Conservation (phyloP, 2,113 vertebrate genomes). For the Chaetodon auriga region DNA sequence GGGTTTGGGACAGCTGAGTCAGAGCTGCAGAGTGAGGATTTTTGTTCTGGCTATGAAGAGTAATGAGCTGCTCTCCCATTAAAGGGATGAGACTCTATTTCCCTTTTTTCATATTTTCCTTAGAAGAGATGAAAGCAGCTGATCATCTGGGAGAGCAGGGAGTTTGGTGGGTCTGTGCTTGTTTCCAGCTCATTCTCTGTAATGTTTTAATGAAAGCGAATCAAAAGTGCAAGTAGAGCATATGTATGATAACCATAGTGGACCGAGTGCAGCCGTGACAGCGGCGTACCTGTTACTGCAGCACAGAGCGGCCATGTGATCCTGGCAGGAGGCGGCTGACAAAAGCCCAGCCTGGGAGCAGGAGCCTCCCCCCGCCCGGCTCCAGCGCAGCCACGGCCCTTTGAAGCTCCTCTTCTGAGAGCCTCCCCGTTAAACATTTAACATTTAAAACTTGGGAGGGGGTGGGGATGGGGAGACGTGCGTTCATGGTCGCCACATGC, state of each 20-base stretch:
- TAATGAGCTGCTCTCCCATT: conserved; percentile 48
- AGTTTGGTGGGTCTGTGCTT: conserved; percentile 26
- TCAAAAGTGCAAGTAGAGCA: background rate
- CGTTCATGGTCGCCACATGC: conserved; percentile 51
- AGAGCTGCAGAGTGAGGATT: background rate
- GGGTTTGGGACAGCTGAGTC: background rate
- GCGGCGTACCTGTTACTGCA: conserved; percentile 27
- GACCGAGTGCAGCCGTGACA: background rate
- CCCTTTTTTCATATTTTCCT: conserved; percentile 38
- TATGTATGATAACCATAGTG: conserved; percentile 12
- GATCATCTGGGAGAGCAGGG: conserved; percentile 41
- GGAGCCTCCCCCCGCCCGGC: conserved; percentile 27
- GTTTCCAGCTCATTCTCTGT: conserved; percentile 42
- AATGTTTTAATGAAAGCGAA: conserved; percentile 58
- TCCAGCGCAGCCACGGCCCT: conserved; percentile 39
- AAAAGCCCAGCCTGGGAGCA: conserved; percentile 18
- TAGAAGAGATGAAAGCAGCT: conserved; percentile 51
- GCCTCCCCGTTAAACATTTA: conserved; percentile 77
- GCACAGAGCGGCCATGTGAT: conserved; percentile 19
- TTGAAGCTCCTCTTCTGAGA: conserved; percentile 75
- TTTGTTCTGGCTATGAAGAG: background rate
- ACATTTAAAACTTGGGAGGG: conserved; percentile 52
- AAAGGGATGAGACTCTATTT: conserved; percentile 34
- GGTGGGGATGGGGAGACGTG: conserved; percentile 24
- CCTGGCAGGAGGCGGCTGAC: conserved; percentile 46